A percentile compares a stretch with the other conserved stretches of the same genome.
Conservation (phyloP, 2,113 vertebrate genomes). For the Marcusenius ussheri region DNA sequence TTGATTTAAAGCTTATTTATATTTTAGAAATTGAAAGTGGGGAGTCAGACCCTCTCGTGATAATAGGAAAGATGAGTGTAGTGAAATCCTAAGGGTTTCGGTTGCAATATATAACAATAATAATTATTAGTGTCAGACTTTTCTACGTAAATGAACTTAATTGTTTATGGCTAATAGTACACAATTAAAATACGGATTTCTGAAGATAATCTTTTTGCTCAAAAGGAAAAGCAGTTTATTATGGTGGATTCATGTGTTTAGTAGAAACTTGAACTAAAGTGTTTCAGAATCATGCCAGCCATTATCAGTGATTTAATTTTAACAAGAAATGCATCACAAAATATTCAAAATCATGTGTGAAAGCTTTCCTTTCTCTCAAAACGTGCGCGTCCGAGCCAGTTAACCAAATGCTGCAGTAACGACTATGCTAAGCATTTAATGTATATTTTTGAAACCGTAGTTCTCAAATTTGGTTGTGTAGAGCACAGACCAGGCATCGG, state of each 20-base stretch:
- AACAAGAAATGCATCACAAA: neutral
- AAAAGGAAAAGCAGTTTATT: neutral
- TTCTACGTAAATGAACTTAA: constrained; percentile 2
- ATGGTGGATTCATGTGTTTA: neutral
- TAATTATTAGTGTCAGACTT: neutral
- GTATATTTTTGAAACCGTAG: neutral
- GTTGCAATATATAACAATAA: constrained; percentile 1
- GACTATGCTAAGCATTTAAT: neutral
- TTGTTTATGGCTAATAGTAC: neutral
- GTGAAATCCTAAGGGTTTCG: neutral
- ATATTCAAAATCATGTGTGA: neutral
- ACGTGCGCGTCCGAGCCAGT: neutral
- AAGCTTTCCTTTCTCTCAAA: neutral
- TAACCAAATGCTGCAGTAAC: neutral
- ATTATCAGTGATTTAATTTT: neutral
- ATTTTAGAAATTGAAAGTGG: neutral
- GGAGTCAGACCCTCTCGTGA: neutral
- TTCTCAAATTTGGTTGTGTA: neutral
- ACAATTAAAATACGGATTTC: neutral
- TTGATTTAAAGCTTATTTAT: constrained; percentile 3
- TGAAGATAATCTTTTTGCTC: neutral
- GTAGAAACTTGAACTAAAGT: neutral
- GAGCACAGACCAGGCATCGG: neutral
- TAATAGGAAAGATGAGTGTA: neutral
- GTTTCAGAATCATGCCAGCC: neutral